Evolutionary conservation across 2,888 invertebrate species (phyloP).

Genomic region (Parnassius apollo): DNA sequence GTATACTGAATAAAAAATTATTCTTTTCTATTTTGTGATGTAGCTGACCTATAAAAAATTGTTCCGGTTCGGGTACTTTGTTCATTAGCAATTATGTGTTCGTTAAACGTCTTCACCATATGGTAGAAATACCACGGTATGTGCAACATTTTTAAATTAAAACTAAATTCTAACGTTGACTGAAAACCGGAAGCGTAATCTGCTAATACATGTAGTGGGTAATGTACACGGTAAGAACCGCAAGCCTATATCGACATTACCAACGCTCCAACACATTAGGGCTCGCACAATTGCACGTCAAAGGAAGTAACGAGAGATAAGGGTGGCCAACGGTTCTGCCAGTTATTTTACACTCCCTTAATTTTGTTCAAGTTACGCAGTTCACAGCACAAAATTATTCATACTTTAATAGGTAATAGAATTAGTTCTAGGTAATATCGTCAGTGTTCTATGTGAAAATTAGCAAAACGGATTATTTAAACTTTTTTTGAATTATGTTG

Average conservation of each 20-base stretch:
- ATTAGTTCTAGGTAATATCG: background rate
- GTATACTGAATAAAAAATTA: too few species aligned
- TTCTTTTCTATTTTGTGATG: too few species aligned
- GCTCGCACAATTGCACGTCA: constrained; percentile 46
- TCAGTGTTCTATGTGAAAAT: too few species aligned
- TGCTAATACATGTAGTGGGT: constrained; percentile 5
- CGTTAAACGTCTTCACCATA: too few species aligned
- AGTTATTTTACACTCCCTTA: constrained; percentile 35
- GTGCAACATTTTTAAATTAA: too few species aligned
- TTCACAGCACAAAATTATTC: constrained; percentile 13
- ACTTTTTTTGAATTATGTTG: too few species aligned
- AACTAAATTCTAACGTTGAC: background rate
- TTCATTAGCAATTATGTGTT: too few species aligned
- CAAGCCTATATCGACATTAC: constrained; percentile 35
- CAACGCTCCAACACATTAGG: constrained; percentile 33
- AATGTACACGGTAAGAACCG: constrained; percentile 26
- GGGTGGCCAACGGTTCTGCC: constrained; percentile 34
- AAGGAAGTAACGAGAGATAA: constrained; percentile 48
- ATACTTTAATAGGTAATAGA: constrained; percentile 10
- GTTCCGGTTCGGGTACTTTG: too few species aligned
- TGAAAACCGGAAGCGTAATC: constrained; percentile 3
- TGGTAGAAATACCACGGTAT: too few species aligned
- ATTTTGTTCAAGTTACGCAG: constrained; percentile 26
- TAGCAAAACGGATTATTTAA: too few species aligned
- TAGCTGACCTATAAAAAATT: too few species aligned